These are phyloP conservation scores for Marisa cornuarietis DNA, from an alignment of 1,140 invertebrate genomes.

Conservation along the genomic window DNA sequence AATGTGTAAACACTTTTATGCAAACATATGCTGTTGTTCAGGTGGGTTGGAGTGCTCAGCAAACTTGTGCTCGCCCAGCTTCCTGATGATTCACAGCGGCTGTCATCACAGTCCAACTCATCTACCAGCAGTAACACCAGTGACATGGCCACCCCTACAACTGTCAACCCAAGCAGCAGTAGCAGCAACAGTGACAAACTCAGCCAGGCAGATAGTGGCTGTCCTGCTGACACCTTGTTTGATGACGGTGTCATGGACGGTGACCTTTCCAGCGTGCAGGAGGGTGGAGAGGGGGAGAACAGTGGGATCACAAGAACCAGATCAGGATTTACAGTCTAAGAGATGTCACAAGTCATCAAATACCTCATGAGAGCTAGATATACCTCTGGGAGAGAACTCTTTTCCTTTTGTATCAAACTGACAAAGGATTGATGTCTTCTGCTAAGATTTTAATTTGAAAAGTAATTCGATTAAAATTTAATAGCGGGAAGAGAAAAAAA, in stretches of 20 bases:
- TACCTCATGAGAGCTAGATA: too few species aligned
- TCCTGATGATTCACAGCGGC: constrained; percentile 41
- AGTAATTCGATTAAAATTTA: too few species aligned
- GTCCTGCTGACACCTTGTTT: constrained; percentile 20
- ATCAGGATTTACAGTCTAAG: not conserved
- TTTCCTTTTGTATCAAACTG: too few species aligned
- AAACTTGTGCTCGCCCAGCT: constrained; percentile 52
- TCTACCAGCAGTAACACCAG: constrained; percentile 30
- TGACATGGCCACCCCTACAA: constrained; percentile 10
- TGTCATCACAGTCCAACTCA: constrained; percentile 44
- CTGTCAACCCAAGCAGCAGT: constrained; percentile 15
- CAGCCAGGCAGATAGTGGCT: constrained; percentile 27
- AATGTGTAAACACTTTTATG: too few species aligned
- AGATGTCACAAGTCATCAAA: too few species aligned
- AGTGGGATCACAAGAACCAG: not conserved
- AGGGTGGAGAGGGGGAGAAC: constrained; percentile 4
- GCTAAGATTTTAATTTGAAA: too few species aligned
- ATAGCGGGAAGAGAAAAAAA: too few species aligned
- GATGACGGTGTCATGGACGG: constrained; percentile 22
- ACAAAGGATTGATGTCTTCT: too few species aligned
- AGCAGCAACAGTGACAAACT: constrained; percentile 22
- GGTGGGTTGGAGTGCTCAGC: constrained; percentile 55
- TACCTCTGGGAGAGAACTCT: not conserved
- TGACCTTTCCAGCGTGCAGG: constrained; percentile 11
- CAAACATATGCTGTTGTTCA: constrained; percentile 27